phyloP scores from a whole-genome alignment of 2,113 vertebrate species.

The Sorex fumeus region DNA sequence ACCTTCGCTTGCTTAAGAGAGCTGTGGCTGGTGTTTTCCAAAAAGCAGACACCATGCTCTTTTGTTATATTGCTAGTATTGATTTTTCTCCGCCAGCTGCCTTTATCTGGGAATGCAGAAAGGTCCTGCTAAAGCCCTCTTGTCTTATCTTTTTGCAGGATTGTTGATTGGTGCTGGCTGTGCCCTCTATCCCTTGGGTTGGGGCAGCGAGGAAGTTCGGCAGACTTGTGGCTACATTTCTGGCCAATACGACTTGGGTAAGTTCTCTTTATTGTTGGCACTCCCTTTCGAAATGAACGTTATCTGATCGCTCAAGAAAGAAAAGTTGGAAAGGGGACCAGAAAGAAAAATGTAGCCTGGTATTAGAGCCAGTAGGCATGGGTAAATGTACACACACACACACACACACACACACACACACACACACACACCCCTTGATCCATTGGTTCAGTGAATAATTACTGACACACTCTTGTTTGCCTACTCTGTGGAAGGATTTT shows the following conservation, averaged over 20 bases:
- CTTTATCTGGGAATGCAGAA: neutral
- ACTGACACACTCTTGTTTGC: neutral
- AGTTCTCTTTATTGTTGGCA: conserved; percentile 74
- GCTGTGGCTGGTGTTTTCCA: neutral
- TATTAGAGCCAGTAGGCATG: neutral
- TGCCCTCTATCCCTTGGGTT: conserved; percentile 97
- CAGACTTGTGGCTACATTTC: conserved; percentile 98
- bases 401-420: no score
- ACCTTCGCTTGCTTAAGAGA: neutral
- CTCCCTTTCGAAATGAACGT: neutral
- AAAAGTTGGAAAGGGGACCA: neutral
- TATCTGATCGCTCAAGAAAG: neutral
- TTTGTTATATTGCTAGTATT: conserved; percentile 32
- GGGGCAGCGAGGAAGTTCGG: conserved; percentile 98
- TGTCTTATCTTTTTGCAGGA: conserved; percentile 87
- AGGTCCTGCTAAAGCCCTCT: conserved; percentile 37
- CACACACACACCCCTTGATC: no score
- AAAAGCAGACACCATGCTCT: neutral
- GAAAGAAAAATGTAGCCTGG: neutral
- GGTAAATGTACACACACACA: no score
- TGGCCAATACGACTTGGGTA: conserved; percentile 96
- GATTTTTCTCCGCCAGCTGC: neutral
- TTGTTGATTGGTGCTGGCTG: conserved; percentile 97
- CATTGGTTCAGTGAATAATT: neutral
- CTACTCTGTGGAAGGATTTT: neutral